Conservation (phyloP, 1,140 invertebrate species). For the Scaptomyza pallida region DNA sequence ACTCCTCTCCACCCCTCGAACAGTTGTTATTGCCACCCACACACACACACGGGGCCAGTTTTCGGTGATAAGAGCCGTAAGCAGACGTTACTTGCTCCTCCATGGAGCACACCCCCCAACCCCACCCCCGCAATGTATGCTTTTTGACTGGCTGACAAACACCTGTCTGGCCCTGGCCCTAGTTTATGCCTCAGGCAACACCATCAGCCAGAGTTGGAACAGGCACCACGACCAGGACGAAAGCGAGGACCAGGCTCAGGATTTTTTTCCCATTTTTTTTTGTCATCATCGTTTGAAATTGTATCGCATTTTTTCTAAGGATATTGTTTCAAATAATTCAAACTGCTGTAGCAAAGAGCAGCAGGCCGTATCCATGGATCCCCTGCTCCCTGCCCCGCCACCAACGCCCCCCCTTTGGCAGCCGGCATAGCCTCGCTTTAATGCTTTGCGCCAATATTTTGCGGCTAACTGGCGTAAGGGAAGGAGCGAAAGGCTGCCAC, state of each 20-base stretch:
- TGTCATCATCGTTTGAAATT: slow-evolving; percentile 77
- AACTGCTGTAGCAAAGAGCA: slow-evolving; percentile 54
- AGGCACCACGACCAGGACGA: neutral
- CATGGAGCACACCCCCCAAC: neutral
- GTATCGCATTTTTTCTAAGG: slow-evolving; percentile 80
- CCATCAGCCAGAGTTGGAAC: neutral
- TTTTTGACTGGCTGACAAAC: slow-evolving; percentile 59
- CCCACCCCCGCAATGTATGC: neutral
- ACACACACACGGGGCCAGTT: slow-evolving; percentile 45
- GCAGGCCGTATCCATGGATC: slow-evolving; percentile 13
- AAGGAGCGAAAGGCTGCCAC: neutral
- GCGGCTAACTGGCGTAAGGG: slow-evolving; percentile 41
- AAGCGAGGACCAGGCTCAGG: neutral
- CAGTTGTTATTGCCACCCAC: slow-evolving; percentile 49
- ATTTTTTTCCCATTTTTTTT: slow-evolving; percentile 51
- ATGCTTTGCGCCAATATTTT: slow-evolving; percentile 78
- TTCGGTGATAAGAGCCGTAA: slow-evolving; percentile 63
- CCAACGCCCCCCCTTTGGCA: neutral
- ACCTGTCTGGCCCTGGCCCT: slow-evolving; percentile 69
- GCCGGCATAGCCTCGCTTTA: slow-evolving; percentile 15
- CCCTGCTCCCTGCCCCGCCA: neutral
- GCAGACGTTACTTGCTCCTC: slow-evolving; percentile 41
- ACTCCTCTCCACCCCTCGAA: too few species aligned
- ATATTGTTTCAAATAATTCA: slow-evolving; percentile 84
- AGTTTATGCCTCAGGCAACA: slow-evolving; percentile 7